phyloP scores from a whole-genome alignment of 2,113 vertebrate genomes.

The Oceanites oceanicus region DNA sequence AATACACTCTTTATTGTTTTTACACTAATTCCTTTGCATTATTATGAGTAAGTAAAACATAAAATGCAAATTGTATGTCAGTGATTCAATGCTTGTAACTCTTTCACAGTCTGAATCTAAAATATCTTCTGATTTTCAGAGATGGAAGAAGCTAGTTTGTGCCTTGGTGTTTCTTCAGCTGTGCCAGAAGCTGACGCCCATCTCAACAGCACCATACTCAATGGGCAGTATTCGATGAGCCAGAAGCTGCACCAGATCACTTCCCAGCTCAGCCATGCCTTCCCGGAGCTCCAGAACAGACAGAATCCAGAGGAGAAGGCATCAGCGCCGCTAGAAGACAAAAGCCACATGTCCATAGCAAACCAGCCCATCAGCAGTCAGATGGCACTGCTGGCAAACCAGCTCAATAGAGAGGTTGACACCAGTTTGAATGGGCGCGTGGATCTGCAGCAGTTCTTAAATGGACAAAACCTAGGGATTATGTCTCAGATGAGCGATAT shows the following conservation, averaged over 20 bases:
- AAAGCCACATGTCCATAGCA: slow-evolving; percentile 87
- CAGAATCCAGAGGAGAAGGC: slow-evolving; percentile 91
- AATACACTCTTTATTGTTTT: slow-evolving; percentile 74
- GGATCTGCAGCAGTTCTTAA: slow-evolving; percentile 97
- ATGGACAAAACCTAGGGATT: slow-evolving; percentile 96
- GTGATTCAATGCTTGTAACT: background rate
- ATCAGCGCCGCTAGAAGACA: slow-evolving; percentile 87
- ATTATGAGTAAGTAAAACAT: slow-evolving; percentile 44
- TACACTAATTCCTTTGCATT: slow-evolving; percentile 55
- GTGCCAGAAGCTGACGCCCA: slow-evolving; percentile 90
- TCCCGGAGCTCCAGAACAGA: slow-evolving; percentile 90
- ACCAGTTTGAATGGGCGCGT: slow-evolving; percentile 91
- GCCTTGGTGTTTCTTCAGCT: slow-evolving; percentile 96
- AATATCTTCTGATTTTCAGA: slow-evolving; percentile 77
- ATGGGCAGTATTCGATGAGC: slow-evolving; percentile 98
- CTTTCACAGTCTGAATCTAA: slow-evolving; percentile 58
- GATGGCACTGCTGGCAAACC: slow-evolving; percentile 95
- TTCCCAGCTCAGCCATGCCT: slow-evolving; percentile 95
- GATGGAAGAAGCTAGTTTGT: slow-evolving; percentile 99
- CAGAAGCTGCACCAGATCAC: slow-evolving; percentile 98
- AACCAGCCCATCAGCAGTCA: slow-evolving; percentile 94
- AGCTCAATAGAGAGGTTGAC: slow-evolving; percentile 93
- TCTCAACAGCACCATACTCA: slow-evolving; percentile 91
- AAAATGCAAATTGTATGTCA: slow-evolving; percentile 10
- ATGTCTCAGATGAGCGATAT: slow-evolving; percentile 99